Conservation (phyloP, 2,113 vertebrate genomes). For the Egretta garzetta region DNA sequence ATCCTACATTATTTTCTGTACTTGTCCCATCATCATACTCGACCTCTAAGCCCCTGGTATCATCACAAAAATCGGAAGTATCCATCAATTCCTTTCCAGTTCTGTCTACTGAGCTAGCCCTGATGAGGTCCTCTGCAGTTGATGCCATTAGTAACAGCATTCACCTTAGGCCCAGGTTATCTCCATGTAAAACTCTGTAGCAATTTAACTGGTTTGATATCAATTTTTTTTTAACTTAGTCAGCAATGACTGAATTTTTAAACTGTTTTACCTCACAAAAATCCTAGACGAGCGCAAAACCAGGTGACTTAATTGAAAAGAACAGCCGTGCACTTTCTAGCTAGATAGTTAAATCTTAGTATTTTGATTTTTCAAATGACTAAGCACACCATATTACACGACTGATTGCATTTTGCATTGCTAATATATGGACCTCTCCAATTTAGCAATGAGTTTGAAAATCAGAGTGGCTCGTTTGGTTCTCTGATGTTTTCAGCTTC, state of each 20-base stretch:
- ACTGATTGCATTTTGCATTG: not conserved
- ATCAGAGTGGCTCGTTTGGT: not conserved
- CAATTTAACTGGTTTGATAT: not conserved
- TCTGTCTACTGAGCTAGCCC: not conserved
- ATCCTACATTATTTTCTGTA: conserved; percentile 9
- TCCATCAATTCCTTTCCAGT: not conserved
- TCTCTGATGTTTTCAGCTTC: not conserved
- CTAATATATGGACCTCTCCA: not conserved
- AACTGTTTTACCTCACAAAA: not conserved
- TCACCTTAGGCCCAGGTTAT: not conserved
- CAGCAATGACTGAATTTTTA: not conserved
- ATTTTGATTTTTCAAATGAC: not conserved
- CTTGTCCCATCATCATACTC: not conserved
- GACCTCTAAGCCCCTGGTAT: conserved; percentile 8
- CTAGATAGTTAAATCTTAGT: not conserved
- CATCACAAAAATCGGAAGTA: not conserved
- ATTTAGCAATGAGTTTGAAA: not conserved
- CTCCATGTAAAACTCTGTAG: not conserved
- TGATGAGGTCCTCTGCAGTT: not conserved
- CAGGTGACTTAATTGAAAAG: not conserved
- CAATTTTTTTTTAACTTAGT: not conserved
- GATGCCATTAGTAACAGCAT: not conserved
- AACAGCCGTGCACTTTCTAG: not conserved
- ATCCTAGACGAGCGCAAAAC: not conserved
- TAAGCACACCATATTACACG: not conserved